A percentile compares a stretch with the other conserved stretches of the same genome.
phyloP scores from a whole-genome alignment of 2,797 vertebrate species.

The Myotis findleyi region DNA sequence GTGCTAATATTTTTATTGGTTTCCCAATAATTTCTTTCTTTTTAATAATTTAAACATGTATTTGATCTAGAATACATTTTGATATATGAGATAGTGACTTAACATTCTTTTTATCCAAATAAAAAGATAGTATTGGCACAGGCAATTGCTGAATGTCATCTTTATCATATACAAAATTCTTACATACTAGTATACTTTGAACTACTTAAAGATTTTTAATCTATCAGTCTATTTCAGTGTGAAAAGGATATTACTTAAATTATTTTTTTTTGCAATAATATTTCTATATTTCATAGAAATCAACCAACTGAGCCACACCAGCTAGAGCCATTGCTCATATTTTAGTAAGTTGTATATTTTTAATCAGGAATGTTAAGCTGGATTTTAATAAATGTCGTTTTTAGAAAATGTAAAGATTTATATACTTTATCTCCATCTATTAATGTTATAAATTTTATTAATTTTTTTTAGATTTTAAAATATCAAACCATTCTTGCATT shows the following conservation, averaged over 20 bases:
- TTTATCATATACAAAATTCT: background rate
- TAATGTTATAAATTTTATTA: slow-evolving; percentile 27
- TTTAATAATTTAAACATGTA: slow-evolving; percentile 6
- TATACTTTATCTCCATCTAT: background rate
- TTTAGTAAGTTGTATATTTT: background rate
- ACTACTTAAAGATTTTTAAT: slow-evolving; percentile 4
- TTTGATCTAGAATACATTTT: slow-evolving; percentile 21
- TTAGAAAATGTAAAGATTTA: background rate
- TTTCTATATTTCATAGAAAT: background rate
- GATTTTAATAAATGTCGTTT: background rate
- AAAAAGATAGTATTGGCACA: background rate
- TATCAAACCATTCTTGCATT: slow-evolving; percentile 46
- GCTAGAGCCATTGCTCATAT: background rate
- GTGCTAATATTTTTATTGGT: background rate
- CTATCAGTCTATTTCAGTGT: background rate
- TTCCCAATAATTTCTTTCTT: background rate
- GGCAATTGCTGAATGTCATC: background rate
- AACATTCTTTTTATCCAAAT: background rate
- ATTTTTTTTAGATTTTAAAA: background rate
- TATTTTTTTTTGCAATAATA: slow-evolving; percentile 42
- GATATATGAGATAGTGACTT: background rate
- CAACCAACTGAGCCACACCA: background rate
- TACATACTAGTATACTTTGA: background rate
- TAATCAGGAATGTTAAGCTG: background rate
- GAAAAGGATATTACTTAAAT: background rate